These are phyloP conservation scores for Helicoverpa armigera DNA, from an alignment of 1,140 invertebrate species.

Conservation along the genomic window DNA sequence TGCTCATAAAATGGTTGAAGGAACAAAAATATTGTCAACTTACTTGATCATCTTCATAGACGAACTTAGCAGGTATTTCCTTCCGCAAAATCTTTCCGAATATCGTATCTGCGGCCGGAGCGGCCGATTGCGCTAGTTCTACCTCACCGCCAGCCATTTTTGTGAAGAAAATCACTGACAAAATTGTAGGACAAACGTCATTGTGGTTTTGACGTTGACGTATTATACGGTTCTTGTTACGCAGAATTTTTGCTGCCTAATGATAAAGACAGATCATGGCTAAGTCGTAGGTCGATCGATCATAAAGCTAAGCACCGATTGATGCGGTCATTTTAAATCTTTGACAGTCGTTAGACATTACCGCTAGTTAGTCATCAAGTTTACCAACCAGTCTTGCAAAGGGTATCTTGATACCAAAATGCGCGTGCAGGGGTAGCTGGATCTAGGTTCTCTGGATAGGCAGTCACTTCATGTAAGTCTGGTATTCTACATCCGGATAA, in stretches of 20 bases:
- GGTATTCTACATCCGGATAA: too few relatives aligned
- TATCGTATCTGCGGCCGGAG: conserved; percentile 94
- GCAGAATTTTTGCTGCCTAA: not conserved
- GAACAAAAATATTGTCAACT: conserved; percentile 28
- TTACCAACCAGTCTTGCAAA: too few relatives aligned
- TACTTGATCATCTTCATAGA: conserved; percentile 97
- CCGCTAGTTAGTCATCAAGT: too few relatives aligned
- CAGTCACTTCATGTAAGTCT: too few relatives aligned
- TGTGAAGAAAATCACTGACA: conserved; percentile 38
- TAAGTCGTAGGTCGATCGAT: too few relatives aligned
- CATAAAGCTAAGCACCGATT: too few relatives aligned
- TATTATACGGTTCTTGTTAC: not conserved
- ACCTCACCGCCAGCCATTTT: conserved; percentile 93
- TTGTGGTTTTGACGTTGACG: not conserved
- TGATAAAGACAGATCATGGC: not conserved
- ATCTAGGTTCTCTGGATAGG: too few relatives aligned
- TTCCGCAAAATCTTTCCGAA: conserved; percentile 98
- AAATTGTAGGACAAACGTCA: not conserved
- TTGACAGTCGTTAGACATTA: too few relatives aligned
- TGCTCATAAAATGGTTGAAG: not conserved
- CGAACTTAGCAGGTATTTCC: conserved; percentile 97
- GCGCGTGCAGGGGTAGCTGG: too few relatives aligned
- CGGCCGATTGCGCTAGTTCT: conserved; percentile 90
- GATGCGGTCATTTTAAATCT: too few relatives aligned
- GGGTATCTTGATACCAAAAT: too few relatives aligned